Conservation (phyloP, 2,797 vertebrate species). For the Alca torda region DNA sequence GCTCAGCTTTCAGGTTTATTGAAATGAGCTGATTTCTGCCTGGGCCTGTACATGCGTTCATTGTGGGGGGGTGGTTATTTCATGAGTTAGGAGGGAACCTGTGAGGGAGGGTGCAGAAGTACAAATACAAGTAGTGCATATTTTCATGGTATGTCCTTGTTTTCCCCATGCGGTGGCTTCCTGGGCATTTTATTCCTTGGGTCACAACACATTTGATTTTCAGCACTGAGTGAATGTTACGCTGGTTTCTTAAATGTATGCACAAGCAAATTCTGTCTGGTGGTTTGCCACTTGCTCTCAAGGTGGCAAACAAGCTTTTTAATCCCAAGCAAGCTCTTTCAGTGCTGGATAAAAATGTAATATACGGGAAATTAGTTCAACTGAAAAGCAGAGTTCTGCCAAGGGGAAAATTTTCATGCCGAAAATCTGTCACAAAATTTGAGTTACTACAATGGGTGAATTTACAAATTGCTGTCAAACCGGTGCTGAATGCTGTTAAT, state of each 20-base stretch:
- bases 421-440: neutral
- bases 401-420: slow-evolving; percentile 6
- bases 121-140: neutral
- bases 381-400: slow-evolving; percentile 8
- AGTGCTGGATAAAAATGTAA: neutral
- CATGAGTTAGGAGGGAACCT: neutral
- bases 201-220: neutral
- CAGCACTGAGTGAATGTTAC: neutral
- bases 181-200: neutral
- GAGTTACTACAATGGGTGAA: neutral
- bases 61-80: neutral
- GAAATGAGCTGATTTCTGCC: neutral
- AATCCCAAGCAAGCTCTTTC: neutral
- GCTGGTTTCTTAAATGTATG: neutral
- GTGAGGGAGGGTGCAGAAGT: neutral
- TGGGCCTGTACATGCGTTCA: fast-evolving
- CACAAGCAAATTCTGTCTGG: neutral
- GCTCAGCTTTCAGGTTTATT: neutral
- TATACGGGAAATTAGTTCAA: neutral
- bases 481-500: neutral
- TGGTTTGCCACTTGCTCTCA: neutral
- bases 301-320: neutral
- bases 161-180: neutral
- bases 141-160: neutral
- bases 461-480: slow-evolving; percentile 52